Evolutionary conservation across 2,797 vertebrate genomes (phyloP).

Genomic region (Vespertilio murinus): DNA sequence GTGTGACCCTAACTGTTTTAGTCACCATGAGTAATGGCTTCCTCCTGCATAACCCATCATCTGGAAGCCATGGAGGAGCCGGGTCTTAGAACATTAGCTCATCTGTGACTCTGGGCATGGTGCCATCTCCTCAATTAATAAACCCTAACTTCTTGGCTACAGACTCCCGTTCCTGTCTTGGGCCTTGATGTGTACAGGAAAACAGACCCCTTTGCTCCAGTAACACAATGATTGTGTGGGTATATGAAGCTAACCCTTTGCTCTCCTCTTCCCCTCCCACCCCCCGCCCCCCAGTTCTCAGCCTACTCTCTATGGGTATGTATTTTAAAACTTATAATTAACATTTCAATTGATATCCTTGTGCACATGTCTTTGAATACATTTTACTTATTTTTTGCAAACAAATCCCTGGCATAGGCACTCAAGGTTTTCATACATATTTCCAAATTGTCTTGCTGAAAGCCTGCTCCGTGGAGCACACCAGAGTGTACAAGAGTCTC

Average conservation of each 20-base stretch:
- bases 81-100: not conserved
- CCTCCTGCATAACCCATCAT: not conserved
- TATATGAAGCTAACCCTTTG: not conserved
- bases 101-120: not conserved
- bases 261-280: accelerated
- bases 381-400: not conserved
- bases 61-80: not conserved
- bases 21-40: not conserved
- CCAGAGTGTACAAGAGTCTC: not conserved
- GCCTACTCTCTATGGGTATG: not conserved
- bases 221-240: not conserved
- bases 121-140: not conserved
- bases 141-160: not conserved
- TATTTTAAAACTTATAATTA: not conserved
- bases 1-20: not conserved
- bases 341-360: not conserved
- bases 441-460: not conserved
- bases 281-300: not conserved
- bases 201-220: not conserved
- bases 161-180: not conserved
- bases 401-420: not conserved
- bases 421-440: not conserved
- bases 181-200: not conserved
- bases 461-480: not conserved
- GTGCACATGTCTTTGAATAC: not conserved